Conservation (phyloP, 2,797 vertebrate genomes). For the Perdix hodgsoniae region DNA sequence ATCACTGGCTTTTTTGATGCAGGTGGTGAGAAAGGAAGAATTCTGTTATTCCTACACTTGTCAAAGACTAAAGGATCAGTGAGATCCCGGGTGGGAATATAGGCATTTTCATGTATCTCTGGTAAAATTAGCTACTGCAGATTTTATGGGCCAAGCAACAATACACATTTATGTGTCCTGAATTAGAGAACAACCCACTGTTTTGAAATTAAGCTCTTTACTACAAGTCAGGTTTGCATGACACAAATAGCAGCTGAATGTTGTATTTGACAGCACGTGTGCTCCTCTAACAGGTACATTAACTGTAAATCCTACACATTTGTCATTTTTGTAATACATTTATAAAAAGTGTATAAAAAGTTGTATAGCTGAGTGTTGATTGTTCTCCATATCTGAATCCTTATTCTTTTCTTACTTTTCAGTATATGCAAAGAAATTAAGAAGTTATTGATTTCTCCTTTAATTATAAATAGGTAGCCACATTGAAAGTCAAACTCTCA, state of each 20-base stretch:
- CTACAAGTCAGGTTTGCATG: neutral
- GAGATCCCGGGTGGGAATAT: neutral
- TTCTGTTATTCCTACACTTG: neutral
- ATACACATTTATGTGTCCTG: neutral
- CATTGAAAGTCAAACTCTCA: neutral
- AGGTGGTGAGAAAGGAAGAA: neutral
- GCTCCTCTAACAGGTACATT: neutral
- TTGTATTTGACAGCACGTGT: neutral
- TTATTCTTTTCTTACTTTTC: neutral
- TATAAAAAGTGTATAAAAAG: neutral
- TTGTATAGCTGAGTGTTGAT: neutral
- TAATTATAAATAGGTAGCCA: neutral
- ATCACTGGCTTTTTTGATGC: neutral
- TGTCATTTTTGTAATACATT: neutral
- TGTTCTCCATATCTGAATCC: neutral
- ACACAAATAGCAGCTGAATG: neutral
- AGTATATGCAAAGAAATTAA: neutral
- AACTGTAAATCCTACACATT: neutral
- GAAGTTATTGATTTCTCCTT: neutral
- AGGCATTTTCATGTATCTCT: neutral
- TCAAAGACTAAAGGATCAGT: neutral
- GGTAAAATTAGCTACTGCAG: neutral
- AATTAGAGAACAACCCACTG: neutral
- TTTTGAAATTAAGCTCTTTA: slow-evolving; percentile 10
- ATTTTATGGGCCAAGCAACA: neutral